Conservation (phyloP, 2,888 invertebrate species). For the Calephelis perditalis region DNA sequence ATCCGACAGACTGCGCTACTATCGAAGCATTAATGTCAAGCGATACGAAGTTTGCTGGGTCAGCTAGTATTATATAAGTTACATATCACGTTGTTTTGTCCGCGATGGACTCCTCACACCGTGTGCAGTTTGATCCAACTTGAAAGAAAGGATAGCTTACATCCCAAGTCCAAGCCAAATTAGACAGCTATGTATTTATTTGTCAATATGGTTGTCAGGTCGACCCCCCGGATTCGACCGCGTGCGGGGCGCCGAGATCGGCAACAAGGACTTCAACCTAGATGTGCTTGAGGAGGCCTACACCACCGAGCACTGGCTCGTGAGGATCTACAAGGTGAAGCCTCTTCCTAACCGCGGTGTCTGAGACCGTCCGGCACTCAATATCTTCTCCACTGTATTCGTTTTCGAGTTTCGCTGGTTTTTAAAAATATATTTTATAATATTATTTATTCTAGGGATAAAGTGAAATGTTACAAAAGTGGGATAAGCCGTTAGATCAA, state of each 20-base stretch:
- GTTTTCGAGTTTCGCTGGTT: not conserved
- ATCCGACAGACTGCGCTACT: too few relatives aligned
- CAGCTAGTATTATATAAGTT: too few relatives aligned
- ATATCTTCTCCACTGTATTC: not conserved
- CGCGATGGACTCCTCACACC: too few relatives aligned
- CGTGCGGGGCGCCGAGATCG: conserved; percentile 97
- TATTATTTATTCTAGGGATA: not conserved
- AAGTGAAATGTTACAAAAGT: too few relatives aligned
- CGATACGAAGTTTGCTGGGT: too few relatives aligned
- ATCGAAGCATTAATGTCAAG: too few relatives aligned
- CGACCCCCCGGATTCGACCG: conserved; percentile 98
- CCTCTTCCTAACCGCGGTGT: conserved; percentile 93
- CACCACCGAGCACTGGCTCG: conserved; percentile 99
- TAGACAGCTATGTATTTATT: too few relatives aligned
- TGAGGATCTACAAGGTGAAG: conserved; percentile 98
- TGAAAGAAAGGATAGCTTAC: too few relatives aligned
- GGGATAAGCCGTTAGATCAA: too few relatives aligned
- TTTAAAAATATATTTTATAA: not conserved
- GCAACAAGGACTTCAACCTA: conserved; percentile 98
- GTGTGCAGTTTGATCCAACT: too few relatives aligned
- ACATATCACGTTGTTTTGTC: too few relatives aligned
- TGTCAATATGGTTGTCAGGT: conserved; percentile 61
- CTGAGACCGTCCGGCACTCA: conserved; percentile 48
- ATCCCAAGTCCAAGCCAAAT: too few relatives aligned
- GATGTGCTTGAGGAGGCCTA: conserved; percentile 99